Base-by-base conservation (phyloP, 2,797 vertebrate species). In the Falco cherrug region DNA sequence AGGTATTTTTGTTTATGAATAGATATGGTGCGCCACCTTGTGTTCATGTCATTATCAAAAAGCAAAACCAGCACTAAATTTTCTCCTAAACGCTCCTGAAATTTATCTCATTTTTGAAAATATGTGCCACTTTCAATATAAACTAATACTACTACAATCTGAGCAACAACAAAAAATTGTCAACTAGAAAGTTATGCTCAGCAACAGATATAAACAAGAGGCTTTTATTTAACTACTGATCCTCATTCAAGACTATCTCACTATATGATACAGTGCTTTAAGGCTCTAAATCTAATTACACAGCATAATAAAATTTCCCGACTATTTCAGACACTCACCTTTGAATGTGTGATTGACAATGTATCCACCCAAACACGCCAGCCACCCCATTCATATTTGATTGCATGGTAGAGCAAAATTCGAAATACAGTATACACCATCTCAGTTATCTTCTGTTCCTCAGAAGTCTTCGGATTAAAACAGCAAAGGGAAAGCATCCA, bases 331-430 rank as follows among this genome's bases (percentile, higher is more conserved):
- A 74, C 50, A 94, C 98, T 99, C 98, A 99, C 99, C 99, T 99
- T 99, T 96, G 99, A 99, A 98, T 99, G 99, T 33, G 99, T 99
- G 98, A 99, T 99, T 31, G 99, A 99, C 95, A 99, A 98, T 1
- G 99, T 99, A 97, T 99, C 99, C 90, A 99, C 99, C 99, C 99
- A 99, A 93, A 99, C 99, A 69, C 99, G 99, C 99, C 99, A 99
- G 97, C 99, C 99, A 78, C 99, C 99, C 99, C 99, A 99, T 97
- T 99, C 99, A 21, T 99, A 99, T 87, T 99, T 99, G 98, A 99
- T 98, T 73, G 99, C 99, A 82, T 99, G 99, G 98, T 99, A 99
- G 73, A 99, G 99, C 56, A 99, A 98, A 97, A 99, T 99, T 93
- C 99, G 98, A 98, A 99, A 99, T 98, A 99, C 98, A 96, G 99